phyloP scores from a whole-genome alignment of 2,797 vertebrate species.

The Pygocentrus nattereri region DNA sequence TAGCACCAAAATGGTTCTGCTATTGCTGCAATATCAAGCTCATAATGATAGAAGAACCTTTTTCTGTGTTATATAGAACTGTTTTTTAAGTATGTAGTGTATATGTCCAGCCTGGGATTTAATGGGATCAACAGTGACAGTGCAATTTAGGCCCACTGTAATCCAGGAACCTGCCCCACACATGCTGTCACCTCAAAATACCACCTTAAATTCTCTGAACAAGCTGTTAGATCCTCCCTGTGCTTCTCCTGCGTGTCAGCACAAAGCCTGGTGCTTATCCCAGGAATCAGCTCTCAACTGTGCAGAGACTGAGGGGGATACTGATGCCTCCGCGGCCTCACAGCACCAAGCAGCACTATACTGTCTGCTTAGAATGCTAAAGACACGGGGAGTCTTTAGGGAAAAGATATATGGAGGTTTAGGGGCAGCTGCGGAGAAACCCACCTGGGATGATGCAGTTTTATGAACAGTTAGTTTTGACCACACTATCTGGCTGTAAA shows the following conservation, averaged over 20 bases:
- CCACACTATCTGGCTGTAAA: no score
- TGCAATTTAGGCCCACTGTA: not conserved
- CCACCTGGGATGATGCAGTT: not conserved
- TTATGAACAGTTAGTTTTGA: not conserved
- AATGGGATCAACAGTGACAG: not conserved
- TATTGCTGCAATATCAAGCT: no score
- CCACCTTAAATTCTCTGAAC: not conserved
- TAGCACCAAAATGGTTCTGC: no score
- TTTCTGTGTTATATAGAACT: no score
- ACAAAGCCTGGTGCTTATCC: slow-evolving; percentile 9
- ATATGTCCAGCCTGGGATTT: not conserved
- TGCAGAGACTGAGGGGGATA: not conserved
- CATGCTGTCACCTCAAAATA: not conserved
- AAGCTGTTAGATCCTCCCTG: slow-evolving; percentile 7
- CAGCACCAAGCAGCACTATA: not conserved
- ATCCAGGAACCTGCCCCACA: not conserved
- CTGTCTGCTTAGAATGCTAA: not conserved
- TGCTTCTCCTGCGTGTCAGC: not conserved
- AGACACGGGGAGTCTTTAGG: not conserved
- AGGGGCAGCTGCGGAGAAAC: not conserved
- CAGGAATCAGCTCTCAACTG: not conserved
- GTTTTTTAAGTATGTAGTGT: no score
- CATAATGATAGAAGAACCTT: no score
- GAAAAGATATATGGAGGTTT: not conserved
- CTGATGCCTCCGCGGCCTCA: not conserved